Conservation (phyloP, 2,888 invertebrate species). For the Drosophila robusta region DNA sequence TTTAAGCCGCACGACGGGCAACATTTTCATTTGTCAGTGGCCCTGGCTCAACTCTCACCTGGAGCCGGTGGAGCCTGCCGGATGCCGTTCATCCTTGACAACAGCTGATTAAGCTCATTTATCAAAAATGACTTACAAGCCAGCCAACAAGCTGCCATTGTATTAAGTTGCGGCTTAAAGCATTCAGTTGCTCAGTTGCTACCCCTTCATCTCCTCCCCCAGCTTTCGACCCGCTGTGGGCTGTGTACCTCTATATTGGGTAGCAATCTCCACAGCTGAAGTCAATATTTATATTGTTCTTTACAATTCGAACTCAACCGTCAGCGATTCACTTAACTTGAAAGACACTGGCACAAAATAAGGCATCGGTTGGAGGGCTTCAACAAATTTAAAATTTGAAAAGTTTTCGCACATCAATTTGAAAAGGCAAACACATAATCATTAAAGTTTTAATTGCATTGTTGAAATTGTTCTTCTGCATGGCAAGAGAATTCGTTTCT, state of each 20-base stretch:
- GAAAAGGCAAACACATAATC: conserved; percentile 53
- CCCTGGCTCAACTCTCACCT: conserved; percentile 23
- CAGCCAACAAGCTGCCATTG: conserved; percentile 7
- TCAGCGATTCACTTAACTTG: conserved; percentile 10
- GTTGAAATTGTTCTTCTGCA: conserved; percentile 31
- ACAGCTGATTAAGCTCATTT: conserved; percentile 70
- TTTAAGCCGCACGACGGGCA: conserved; percentile 39
- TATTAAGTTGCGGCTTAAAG: conserved; percentile 36
- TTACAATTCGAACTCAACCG: conserved; percentile 29
- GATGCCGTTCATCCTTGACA: conserved; percentile 38
- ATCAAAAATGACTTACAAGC: conserved; percentile 43
- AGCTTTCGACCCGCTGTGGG: neutral
- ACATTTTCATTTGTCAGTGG: conserved; percentile 42
- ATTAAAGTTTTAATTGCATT: conserved; percentile 65
- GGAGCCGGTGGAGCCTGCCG: conserved; percentile 1
- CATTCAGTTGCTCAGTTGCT: conserved; percentile 11
- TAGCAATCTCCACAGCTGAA: conserved; percentile 23
- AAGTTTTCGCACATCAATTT: conserved; percentile 54
- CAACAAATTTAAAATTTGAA: conserved; percentile 1
- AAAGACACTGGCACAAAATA: neutral
- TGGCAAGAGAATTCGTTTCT: neutral
- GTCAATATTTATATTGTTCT: conserved; percentile 53
- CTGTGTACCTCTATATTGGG: conserved; percentile 16
- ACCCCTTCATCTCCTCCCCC: neutral
- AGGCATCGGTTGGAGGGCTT: neutral